Base-by-base conservation (phyloP, 2,113 vertebrate species). In the Zootoca vivipara region DNA sequence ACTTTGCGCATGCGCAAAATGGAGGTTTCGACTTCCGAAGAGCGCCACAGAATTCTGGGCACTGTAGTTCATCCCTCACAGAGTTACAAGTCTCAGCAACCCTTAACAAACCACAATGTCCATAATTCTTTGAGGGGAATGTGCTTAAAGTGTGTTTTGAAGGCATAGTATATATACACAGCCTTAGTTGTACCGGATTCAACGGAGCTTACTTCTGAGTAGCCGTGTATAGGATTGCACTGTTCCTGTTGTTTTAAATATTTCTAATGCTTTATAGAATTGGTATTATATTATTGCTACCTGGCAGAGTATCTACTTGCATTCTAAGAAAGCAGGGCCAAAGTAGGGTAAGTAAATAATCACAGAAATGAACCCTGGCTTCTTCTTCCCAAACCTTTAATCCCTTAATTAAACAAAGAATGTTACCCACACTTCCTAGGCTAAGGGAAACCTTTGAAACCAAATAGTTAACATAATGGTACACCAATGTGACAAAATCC, bases 401-500 rank as follows among this genome's bases (percentile, higher is more conserved):
- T 85, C 64, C 22, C 35, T 89, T 82, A 42, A 80, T 85, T 87
- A 87, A 90, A 92, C 24, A 35, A 26, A 92, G 40, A 90, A 75
- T 20, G 80, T 24, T 22, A 86, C 30, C 38, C 69, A 83, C 18
- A 65, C 83, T 90, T 93, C 35, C 83, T 80, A 90, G 12, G 35
- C 26, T 33, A 84, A 78, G 56, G 15, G 78, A 88, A 0, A 88
- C 12, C 3, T 91, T 89, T 91, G 72, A 92, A 91, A 92, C 2
- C 13, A 92, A 93, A 89, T 87, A 75, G 89, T 87, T 89, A 83
- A 90, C 89, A 85, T 75, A 91, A 93, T 85, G 72, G 30, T 7
- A 92, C 89, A 86, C 12, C 69, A 35, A 13, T 93, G 46, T 42
- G 91, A 93, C 64, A 79, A 92, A 93, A 13, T 83, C 83, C 83